Evolutionary conservation across 2,888 invertebrate species (phyloP), one percentile per base, ranked within the genome.

Genomic region (Torymus tubicola): DNA sequence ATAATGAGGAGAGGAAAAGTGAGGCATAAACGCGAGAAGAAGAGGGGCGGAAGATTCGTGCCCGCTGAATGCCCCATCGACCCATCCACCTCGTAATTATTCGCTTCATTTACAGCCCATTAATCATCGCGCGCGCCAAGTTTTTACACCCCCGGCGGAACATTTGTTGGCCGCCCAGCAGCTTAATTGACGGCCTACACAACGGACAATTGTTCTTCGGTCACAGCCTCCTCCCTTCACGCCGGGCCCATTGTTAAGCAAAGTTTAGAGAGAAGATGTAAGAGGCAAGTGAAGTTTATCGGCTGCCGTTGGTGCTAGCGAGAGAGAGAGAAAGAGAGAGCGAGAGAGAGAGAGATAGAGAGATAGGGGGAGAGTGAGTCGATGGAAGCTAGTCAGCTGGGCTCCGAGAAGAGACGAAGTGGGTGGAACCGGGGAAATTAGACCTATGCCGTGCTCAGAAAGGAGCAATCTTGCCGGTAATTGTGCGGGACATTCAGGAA

Each of bases 71-170:
- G 64, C 52, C 0, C 21, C 24, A 71, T 71, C 52, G 60, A 52
- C 53, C 57, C 64, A 77, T 57, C 50, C 64, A 57, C 13, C 58
- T 63, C 58, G 69, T 70, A 77, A 77, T 77, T 85, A 85, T 84
- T 83, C 85, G 83, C 84, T 86, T 84, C 85, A 86, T 85, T 86
- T 84, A 83, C 83, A 84, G 83, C 74, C 83, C 83, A 85, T 86
- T 86, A 84, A 85, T 86, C 85, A 86, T 84, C 77, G 78, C 53
- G 55, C 77, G 78, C 53, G 55, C 61, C 53, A 77, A 81, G 79
- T 81, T 82, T 78, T 75, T 67, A 63, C 24, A 24, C 72, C 67
- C 78, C 57, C 16, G 73, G 81, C 81, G 64, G 83, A 78, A 84
- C 71, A 83, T 82, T 82, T 83, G 82, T 84, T 83, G 84, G 73